Evolutionary conservation across 2,797 vertebrate species (phyloP).

Genomic region (Hydrolagus colliei): DNA sequence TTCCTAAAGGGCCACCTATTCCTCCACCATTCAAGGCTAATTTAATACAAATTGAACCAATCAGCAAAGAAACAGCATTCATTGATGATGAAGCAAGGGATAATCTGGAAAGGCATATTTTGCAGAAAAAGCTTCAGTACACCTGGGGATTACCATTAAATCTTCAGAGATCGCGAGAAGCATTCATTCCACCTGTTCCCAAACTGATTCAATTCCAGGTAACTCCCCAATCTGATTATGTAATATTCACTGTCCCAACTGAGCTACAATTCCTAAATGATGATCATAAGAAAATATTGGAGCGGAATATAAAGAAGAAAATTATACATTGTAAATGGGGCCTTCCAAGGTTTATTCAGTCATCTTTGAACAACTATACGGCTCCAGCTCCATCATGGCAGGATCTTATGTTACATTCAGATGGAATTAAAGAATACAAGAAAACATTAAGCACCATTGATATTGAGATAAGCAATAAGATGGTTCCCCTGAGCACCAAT

Average conservation of each 20-base stretch:
- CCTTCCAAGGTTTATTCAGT: constrained; percentile 1
- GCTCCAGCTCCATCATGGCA: background rate
- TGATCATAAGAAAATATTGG: constrained; percentile 8
- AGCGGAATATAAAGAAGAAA: background rate
- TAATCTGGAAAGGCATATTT: constrained; percentile 13
- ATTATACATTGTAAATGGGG: constrained; percentile 17
- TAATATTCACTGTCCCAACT: background rate
- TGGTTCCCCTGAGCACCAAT: background rate
- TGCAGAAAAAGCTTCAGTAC: constrained; percentile 12
- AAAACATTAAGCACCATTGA: too few species aligned
- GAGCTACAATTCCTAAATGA: constrained; percentile 3
- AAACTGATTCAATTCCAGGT: background rate
- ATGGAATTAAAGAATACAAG: background rate
- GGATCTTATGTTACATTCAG: background rate
- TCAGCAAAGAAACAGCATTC: background rate
- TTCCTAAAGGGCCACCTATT: background rate
- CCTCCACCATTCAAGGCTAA: background rate
- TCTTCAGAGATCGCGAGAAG: constrained; percentile 4
- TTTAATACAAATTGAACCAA: constrained; percentile 4
- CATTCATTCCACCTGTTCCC: background rate
- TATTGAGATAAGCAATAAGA: background rate
- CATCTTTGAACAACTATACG: constrained; percentile 18
- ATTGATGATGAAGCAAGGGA: background rate
- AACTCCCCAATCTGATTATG: background rate
- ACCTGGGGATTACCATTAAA: constrained; percentile 10